phyloP scores from a whole-genome alignment of 2,113 vertebrate genomes.

The Erpornis zantholeuca region DNA sequence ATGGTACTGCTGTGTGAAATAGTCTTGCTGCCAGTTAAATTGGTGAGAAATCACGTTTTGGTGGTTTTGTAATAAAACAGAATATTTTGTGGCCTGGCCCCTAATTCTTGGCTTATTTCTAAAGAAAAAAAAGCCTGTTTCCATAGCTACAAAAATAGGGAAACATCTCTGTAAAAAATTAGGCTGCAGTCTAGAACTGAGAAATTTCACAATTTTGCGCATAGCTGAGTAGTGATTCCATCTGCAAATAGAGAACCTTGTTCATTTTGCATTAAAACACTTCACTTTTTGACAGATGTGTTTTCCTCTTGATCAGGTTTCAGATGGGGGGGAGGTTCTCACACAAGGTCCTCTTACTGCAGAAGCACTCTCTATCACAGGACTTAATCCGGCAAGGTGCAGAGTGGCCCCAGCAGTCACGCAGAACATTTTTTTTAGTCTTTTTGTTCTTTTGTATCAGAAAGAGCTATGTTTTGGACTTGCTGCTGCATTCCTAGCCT shows the following conservation, averaged over 20 bases:
- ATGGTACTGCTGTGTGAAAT: constrained; percentile 24
- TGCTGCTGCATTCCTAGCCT: neutral
- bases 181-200: neutral
- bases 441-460: neutral
- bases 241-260: neutral
- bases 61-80: constrained; percentile 58
- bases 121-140: constrained; percentile 31
- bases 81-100: constrained; percentile 46
- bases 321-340: neutral
- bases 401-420: neutral
- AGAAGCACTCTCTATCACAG: neutral
- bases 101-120: constrained; percentile 35
- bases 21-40: constrained; percentile 24
- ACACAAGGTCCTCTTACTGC: neutral
- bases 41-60: constrained; percentile 56
- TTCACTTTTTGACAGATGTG: neutral
- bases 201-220: neutral
- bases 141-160: constrained; percentile 14
- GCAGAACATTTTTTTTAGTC: neutral
- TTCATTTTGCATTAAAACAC: neutral
- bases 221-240: neutral
- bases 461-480: neutral
- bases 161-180: constrained; percentile 15
- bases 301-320: neutral
- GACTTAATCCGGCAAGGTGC: neutral